Conservation (phyloP, 2,797 vertebrate genomes). For the Prionace glauca region DNA sequence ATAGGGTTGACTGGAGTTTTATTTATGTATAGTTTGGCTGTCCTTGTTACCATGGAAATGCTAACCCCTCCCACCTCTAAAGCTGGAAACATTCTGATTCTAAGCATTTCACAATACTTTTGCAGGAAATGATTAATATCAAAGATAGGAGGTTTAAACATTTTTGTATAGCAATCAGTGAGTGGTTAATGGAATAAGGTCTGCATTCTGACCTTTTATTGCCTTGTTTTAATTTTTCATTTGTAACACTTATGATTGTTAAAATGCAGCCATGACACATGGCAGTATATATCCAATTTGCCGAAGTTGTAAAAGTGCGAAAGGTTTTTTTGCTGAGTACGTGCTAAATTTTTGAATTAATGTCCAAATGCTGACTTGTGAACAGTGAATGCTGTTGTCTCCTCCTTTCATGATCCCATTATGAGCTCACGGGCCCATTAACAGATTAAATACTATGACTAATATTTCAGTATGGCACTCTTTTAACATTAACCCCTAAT, state of each 20-base stretch:
- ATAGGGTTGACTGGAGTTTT: neutral
- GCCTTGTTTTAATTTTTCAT: slow-evolving; percentile 12
- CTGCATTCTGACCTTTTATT: neutral
- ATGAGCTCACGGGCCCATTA: neutral
- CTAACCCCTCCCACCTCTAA: neutral
- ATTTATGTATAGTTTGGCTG: neutral
- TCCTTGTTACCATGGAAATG: neutral
- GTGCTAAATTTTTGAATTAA: slow-evolving; percentile 1
- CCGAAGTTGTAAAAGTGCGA: neutral
- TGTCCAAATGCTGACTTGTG: slow-evolving; percentile 6
- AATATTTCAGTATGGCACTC: slow-evolving; percentile 5
- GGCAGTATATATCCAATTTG: neutral
- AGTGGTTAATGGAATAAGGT: neutral
- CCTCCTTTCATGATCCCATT: neutral
- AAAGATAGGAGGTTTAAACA: neutral
- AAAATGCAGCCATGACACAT: neutral
- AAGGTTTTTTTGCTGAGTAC: neutral
- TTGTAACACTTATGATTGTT: neutral
- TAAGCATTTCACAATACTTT: neutral
- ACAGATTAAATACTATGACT: slow-evolving; percentile 5
- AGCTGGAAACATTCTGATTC: neutral
- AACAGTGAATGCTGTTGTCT: neutral
- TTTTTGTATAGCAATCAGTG: neutral
- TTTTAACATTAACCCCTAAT: neutral
- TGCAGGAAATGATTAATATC: neutral